phyloP scores from a whole-genome alignment of 2,113 vertebrate species.

The Rallus limicola region DNA sequence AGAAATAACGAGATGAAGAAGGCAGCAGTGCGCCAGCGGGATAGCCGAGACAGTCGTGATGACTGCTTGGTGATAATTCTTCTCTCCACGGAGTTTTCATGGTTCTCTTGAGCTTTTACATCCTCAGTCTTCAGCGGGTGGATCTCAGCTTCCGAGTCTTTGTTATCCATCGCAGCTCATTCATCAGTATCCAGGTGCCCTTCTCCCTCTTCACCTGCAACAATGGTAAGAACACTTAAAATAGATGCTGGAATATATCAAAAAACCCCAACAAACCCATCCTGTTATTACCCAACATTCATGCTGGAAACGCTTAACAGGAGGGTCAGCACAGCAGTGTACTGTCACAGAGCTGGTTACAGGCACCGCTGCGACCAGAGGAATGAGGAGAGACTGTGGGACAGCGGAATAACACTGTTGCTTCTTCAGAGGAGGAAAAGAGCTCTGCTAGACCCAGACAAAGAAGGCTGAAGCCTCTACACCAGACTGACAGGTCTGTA shows the following conservation, averaged over 20 bases:
- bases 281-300: not conserved
- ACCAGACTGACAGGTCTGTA: not conserved
- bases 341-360: not conserved
- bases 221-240: not conserved
- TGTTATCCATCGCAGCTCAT: constrained; percentile 71
- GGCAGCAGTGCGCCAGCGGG: constrained; percentile 82
- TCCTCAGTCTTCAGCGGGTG: constrained; percentile 86
- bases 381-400: not conserved
- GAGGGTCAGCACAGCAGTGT: not conserved
- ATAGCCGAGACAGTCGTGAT: constrained; percentile 70
- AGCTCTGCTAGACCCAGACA: not conserved
- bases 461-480: not conserved
- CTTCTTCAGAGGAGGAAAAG: not conserved
- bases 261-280: not conserved
- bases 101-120: constrained; percentile 57
- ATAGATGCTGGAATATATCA: not conserved
- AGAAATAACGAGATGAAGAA: constrained; percentile 89
- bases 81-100: constrained; percentile 41
- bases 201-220: not conserved
- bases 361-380: fast-evolving
- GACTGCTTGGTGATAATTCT: constrained; percentile 59
- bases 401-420: not conserved
- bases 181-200: not conserved
- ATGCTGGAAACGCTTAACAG: not conserved
- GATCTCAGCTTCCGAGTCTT: constrained; percentile 80